Evolutionary conservation across 1,140 invertebrate species (phyloP).

Genomic region (Melipona quadrifasciata): DNA sequence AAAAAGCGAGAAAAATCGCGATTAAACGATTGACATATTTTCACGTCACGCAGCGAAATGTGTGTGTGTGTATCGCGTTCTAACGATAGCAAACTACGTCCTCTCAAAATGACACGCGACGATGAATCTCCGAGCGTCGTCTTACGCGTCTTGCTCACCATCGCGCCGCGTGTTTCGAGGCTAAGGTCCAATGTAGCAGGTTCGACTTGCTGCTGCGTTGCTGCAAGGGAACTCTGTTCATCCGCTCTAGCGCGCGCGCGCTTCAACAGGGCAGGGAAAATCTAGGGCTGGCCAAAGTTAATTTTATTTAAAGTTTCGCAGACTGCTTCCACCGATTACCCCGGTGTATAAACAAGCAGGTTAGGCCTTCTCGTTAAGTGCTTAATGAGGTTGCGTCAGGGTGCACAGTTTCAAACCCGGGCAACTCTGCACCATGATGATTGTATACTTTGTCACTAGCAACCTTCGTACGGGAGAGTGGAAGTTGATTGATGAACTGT

Average conservation of each 20-base stretch:
- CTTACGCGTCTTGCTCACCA: background rate
- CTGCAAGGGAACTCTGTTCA: background rate
- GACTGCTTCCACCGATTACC: background rate
- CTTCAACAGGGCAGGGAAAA: background rate
- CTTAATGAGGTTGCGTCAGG: background rate
- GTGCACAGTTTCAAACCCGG: background rate
- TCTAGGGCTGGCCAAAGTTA: background rate
- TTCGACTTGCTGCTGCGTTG: background rate
- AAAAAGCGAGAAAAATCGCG: background rate
- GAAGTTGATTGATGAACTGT: background rate
- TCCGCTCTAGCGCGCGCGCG: background rate
- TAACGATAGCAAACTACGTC: background rate
- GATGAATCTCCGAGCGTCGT: background rate
- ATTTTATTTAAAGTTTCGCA: conserved; percentile 1
- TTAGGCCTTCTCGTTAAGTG: background rate
- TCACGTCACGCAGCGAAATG: background rate
- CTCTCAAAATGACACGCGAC: background rate
- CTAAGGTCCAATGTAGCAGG: background rate
- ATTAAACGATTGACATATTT: background rate
- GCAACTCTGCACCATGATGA: background rate
- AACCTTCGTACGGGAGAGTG: background rate
- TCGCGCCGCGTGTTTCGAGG: background rate
- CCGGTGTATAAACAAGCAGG: background rate
- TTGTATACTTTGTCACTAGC: background rate
- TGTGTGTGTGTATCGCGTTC: background rate